Evolutionary conservation across 2,113 vertebrate genomes (phyloP).

Genomic region (Willisornis vidua): DNA sequence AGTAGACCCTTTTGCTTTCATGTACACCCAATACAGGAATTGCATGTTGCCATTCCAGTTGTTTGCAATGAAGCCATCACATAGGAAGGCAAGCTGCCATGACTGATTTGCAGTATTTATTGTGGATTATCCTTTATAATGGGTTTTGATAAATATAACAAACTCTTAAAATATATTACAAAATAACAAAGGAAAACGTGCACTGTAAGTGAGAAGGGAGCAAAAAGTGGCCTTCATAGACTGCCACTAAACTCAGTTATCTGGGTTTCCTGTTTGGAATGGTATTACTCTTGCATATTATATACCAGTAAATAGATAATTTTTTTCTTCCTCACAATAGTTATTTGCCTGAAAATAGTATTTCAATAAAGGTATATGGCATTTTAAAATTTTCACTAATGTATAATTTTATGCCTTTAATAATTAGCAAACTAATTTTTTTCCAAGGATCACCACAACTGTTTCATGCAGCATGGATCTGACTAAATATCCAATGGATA

Average conservation of each 20-base stretch:
- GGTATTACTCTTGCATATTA: background rate
- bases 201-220: background rate
- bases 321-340: background rate
- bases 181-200: background rate
- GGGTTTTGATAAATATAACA: background rate
- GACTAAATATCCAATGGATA: constrained; percentile 93
- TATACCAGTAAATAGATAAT: background rate
- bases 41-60: background rate
- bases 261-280: background rate
- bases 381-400: background rate
- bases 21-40: background rate
- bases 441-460: constrained; percentile 85
- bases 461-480: constrained; percentile 93
- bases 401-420: background rate
- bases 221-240: background rate
- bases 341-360: background rate
- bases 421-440: background rate
- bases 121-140: background rate
- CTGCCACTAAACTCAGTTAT: background rate
- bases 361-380: background rate
- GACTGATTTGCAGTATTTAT: background rate
- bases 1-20: background rate
- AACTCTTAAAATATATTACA: background rate
- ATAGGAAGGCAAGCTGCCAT: background rate
- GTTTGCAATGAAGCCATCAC: background rate